Conservation (phyloP, 2,797 vertebrate species). For the Dromococcyx pavoninus region DNA sequence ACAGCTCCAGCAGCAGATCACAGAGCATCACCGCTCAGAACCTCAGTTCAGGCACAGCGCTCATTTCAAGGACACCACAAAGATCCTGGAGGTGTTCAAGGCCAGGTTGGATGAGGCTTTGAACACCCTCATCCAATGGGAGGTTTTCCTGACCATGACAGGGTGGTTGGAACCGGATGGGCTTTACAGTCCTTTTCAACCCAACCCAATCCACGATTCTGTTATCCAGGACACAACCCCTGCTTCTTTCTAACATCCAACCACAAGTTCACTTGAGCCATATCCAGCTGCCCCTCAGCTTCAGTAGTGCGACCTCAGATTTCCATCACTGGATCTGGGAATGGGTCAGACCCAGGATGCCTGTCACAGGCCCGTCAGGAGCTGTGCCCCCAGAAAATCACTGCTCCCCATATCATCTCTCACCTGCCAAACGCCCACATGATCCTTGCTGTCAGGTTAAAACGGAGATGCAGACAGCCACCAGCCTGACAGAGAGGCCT, state of each 20-base stretch:
- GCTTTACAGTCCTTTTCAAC: too few relatives aligned
- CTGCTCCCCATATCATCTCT: not conserved
- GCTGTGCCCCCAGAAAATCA: not conserved
- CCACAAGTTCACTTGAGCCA: not conserved
- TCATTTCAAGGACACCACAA: not conserved
- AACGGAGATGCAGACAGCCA: not conserved
- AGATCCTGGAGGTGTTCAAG: not conserved
- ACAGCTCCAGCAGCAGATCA: not conserved
- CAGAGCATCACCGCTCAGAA: not conserved
- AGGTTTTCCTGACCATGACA: too few relatives aligned
- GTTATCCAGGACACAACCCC: not conserved
- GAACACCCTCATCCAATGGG: too few relatives aligned
- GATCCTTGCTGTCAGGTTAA: not conserved
- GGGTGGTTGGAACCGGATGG: too few relatives aligned
- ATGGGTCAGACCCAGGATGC: rapidly evolving
- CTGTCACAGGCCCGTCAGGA: not conserved
- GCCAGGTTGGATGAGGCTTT: too few relatives aligned
- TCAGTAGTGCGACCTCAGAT: not conserved
- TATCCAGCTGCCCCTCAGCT: not conserved
- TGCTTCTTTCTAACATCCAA: rapidly evolving
- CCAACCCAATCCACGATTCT: too few relatives aligned
- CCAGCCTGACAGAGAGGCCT: not conserved
- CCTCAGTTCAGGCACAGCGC: rapidly evolving
- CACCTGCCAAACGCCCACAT: not conserved
- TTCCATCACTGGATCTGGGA: rapidly evolving